These are phyloP conservation scores for Semotilus atromaculatus DNA, from an alignment of 2,797 vertebrate genomes.

Conservation along the genomic window DNA sequence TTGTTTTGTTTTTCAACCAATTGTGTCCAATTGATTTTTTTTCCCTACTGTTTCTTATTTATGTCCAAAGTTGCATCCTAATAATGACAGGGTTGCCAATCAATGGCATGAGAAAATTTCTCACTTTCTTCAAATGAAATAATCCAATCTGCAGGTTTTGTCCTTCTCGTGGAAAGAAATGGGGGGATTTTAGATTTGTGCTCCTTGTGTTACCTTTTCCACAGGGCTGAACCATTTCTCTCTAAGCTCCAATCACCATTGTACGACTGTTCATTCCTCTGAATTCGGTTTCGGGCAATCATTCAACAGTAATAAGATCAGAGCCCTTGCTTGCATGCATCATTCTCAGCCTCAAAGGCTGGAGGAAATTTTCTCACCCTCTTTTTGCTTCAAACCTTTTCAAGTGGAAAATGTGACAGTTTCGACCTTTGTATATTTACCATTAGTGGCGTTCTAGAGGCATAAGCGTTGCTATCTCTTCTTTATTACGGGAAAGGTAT, in stretches of 20 bases:
- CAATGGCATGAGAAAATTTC: neutral
- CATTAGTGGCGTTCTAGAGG: constrained; percentile 9
- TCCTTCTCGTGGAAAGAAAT: neutral
- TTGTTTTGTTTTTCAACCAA: neutral
- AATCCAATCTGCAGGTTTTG: constrained; percentile 12
- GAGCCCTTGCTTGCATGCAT: constrained; percentile 42
- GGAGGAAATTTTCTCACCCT: constrained; percentile 36
- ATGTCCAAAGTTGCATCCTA: neutral
- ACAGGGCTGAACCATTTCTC: constrained; percentile 41
- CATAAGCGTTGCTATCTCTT: constrained; percentile 1
- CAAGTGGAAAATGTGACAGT: constrained; percentile 43
- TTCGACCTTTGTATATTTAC: constrained; percentile 22
- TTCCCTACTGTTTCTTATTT: accelerated
- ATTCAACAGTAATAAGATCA: constrained; percentile 60
- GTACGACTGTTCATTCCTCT: constrained; percentile 43
- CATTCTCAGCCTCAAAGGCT: constrained; percentile 37
- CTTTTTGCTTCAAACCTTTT: constrained; percentile 24
- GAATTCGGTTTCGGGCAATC: constrained; percentile 50
- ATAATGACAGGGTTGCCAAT: neutral
- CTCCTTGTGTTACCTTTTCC: constrained; percentile 39
- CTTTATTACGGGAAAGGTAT: constrained; percentile 51
- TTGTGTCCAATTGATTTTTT: neutral
- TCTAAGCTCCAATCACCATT: constrained; percentile 49
- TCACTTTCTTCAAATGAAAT: neutral
- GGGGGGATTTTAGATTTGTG: constrained; percentile 41